These are phyloP conservation scores for Capitella teleta DNA, from an alignment of 1,140 invertebrate genomes.

Conservation along the genomic window DNA sequence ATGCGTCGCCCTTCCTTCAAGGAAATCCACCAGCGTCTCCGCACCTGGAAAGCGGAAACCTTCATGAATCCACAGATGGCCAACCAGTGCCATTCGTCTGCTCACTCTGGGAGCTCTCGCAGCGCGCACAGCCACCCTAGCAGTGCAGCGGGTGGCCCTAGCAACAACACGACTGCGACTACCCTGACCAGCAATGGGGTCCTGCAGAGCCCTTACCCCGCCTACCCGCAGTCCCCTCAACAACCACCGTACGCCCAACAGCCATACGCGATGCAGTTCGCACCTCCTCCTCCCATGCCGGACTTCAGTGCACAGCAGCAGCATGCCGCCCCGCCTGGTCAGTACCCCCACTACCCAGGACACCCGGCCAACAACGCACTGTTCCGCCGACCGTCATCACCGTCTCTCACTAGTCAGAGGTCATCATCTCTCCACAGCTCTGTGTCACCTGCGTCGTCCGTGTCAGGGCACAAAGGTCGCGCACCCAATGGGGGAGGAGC, in stretches of 20 bases:
- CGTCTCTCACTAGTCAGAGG: not conserved
- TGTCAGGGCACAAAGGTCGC: not conserved
- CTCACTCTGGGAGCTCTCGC: not conserved
- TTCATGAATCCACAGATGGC: not conserved
- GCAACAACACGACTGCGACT: conserved; percentile 2
- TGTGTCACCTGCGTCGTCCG: too few species aligned
- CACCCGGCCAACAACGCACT: not conserved
- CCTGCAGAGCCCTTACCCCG: not conserved
- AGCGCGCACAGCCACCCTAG: not conserved
- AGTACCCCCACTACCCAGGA: too few species aligned
- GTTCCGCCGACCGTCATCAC: not conserved
- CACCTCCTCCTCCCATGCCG: not conserved
- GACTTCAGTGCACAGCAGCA: too few species aligned
- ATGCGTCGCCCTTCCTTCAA: conserved; percentile 76
- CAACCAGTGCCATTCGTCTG: not conserved
- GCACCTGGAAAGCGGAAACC: not conserved
- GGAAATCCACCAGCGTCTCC: not conserved
- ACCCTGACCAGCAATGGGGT: not conserved
- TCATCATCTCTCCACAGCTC: not conserved
- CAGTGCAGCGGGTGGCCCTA: not conserved
- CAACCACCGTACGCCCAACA: not conserved
- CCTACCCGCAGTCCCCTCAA: not conserved
- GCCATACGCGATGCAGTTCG: not conserved
- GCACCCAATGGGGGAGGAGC: not conserved
- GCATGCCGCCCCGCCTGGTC: too few species aligned